Base-by-base conservation (phyloP, 2,888 invertebrate species). In the Agrenia bidenticulata region DNA sequence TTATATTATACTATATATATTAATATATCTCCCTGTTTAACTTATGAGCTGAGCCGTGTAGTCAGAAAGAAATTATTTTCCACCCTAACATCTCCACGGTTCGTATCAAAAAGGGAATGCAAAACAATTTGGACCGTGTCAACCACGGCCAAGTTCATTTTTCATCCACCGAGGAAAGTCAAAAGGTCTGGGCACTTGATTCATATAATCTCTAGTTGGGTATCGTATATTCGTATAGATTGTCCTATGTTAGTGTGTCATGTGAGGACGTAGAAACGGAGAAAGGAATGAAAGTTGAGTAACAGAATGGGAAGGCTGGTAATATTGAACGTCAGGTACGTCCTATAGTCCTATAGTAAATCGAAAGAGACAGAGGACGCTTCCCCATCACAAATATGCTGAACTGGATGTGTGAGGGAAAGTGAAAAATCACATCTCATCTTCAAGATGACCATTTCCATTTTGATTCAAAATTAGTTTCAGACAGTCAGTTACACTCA, bases 111-210 rank as follows among this genome's bases (percentile, higher is more conserved):
- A 74, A 74, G 72, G 76, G 76, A 76, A 76, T 76, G 75, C 76
- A 75, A 75, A 76, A 76, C 76, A 76, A 76, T 76, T 76, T 76
- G 73, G 74, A 75, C 72, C 72, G 68, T 75, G 76, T 76, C 76
- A 76, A 76, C 75, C 66, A 69, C 49, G 67, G 57, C 66, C 66
- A 65, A 72, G 73, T 75, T 73, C 76, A 76, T 76, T 76, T 76
- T 76, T 76, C 76, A 76, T 76, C 72, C 73, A 50, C 39, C 56
- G 21, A 37, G 53, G 17, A 39, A 27, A 58, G 32, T 26, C 53
- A 45, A 23, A 58, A 23, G 23, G 15, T 39, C 53, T 37, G 56
- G 39, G 26, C 56, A 42, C 41, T 60, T 64, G 59, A 19, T 41
- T 53, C 42, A 42, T 56, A 39, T 54, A 32, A 32, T 11, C 32